Base-by-base conservation (phyloP, 2,888 invertebrate genomes). In the Deilephila porcellus region DNA sequence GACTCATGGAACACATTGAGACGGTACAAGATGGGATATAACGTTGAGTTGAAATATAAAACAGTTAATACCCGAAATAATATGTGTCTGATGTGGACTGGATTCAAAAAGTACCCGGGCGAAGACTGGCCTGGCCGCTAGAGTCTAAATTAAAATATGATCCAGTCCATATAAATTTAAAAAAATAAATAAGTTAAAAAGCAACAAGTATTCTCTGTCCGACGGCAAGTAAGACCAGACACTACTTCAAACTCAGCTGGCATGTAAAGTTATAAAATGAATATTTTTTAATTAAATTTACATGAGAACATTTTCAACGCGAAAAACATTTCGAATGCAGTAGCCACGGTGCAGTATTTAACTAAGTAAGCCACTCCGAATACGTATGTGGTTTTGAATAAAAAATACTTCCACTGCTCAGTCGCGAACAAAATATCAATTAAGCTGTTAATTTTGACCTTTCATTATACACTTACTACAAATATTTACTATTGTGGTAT, bases 171-270 rank as follows among this genome's bases (percentile, higher is more conserved):
- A 4, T 37, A 64, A 25, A 17, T 45, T 67, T 45, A 25, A 25
- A 34, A 34, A n/a, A 4, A 52, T 2, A 52, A 63, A 75, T 73
- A 75, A 77, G 75, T 72, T 78, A 77, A 78, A 56, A 77, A 76
- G 80, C 78, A 67, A 52, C 67, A 67, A 67, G 67, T 52, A 25
- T 25, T 52, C 25, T 67, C 52, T 17, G 52, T 6, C 67, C 25
- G 52, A 67, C 25, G 25, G 52, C 20, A 4, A 45, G 45, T 67
- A 52, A 25, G 37, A 20, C 45, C 20, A 64, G 45, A 67, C 67
- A 60, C 60, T 67, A 52, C 67, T 67, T 67, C 52, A 67, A 67
- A 67, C 5, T 67, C 52, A 25, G 25, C 17, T 37, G 19, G 67
- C 52, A 52, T 67, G 67, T 25, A 67, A 67, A 52, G 6, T 25